phyloP scores from a whole-genome alignment of 2,888 invertebrate species.

The Catocala sponsa region DNA sequence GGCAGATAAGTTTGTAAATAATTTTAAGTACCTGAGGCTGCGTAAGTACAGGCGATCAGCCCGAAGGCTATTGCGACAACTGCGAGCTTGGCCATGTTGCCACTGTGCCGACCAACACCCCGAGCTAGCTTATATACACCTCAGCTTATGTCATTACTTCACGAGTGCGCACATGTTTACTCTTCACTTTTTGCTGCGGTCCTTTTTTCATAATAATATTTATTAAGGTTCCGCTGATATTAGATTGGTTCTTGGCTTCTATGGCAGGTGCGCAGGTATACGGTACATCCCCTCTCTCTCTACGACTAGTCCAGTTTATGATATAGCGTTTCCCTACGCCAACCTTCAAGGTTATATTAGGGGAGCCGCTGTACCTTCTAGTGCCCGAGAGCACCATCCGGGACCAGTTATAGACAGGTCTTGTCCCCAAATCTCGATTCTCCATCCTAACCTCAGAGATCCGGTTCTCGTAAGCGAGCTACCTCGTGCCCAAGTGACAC shows the following conservation, averaged over 20 bases:
- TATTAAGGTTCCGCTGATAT: conserved; percentile 52
- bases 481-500: too few relatives aligned
- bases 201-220: conserved; percentile 50
- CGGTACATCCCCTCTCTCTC: too few relatives aligned
- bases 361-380: too few relatives aligned
- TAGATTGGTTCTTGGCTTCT: background rate
- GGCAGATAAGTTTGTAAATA: conserved; percentile 16
- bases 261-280: background rate
- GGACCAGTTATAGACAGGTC: too few relatives aligned
- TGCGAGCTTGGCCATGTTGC: conserved; percentile 71
- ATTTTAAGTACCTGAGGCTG: conserved; percentile 70
- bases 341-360: too few relatives aligned
- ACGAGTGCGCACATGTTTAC: conserved; percentile 61
- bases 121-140: conserved; percentile 65
- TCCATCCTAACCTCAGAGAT: too few relatives aligned
- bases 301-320: too few relatives aligned
- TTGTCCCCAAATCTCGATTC: too few relatives aligned
- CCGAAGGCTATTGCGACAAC: conserved; percentile 71
- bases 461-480: too few relatives aligned
- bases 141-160: conserved; percentile 68
- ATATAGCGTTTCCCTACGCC: too few relatives aligned
- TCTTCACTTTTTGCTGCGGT: conserved; percentile 70
- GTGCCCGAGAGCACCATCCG: too few relatives aligned
- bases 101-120: conserved; percentile 55
- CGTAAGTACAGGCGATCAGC: conserved; percentile 69